Conservation (phyloP, 2,888 invertebrate species). For the Trichogramma evanescens region DNA sequence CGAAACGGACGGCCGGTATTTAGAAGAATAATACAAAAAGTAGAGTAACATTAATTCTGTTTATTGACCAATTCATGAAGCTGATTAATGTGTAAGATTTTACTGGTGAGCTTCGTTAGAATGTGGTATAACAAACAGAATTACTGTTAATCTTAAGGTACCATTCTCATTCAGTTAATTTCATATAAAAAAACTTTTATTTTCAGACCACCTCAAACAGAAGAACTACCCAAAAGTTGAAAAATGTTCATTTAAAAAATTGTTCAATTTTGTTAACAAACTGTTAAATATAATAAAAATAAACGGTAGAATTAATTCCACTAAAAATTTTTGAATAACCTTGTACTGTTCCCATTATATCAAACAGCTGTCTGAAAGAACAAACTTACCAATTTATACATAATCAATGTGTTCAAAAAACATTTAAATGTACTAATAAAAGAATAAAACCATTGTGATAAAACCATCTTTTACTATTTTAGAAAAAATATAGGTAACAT, state of each 20-base stretch:
- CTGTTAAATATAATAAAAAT: no score
- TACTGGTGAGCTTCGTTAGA: neutral
- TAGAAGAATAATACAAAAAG: neutral
- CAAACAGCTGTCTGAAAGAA: no score
- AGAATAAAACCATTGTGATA: no score
- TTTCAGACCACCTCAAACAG: constrained; percentile 27
- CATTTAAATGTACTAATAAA: no score
- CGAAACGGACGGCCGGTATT: constrained; percentile 30
- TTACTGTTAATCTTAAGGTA: neutral
- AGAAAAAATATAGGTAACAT: no score
- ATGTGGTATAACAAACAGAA: neutral
- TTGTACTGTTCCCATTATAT: no score
- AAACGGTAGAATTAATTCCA: no score
- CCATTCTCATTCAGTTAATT: neutral
- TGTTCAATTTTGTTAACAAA: constrained; percentile 6
- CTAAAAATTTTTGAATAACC: no score
- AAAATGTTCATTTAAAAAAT: constrained; percentile 5
- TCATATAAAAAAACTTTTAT: neutral
- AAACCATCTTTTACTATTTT: no score
- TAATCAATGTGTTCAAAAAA: no score
- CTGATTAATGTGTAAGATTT: neutral
- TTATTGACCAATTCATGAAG: neutral
- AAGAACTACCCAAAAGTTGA: constrained; percentile 19
- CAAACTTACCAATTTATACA: no score
- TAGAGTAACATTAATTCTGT: neutral